Conservation (phyloP, 1,140 invertebrate species). For the Aphelenchoides avenae region DNA sequence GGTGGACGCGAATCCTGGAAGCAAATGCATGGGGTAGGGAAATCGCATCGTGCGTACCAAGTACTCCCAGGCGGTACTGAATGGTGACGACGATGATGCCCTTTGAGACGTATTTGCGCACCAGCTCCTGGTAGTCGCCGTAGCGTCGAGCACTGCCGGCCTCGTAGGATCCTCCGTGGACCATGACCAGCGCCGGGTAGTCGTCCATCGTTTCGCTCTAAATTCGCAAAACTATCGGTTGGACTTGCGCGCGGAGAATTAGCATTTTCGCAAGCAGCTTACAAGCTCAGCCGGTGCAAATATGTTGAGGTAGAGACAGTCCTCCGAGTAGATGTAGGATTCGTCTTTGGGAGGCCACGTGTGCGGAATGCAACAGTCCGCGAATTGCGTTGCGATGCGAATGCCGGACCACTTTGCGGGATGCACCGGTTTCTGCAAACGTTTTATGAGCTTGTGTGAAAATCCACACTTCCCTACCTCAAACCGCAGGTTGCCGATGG, state of each 20-base stretch:
- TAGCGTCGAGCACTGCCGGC: background rate
- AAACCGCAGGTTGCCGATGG: slow-evolving; percentile 17
- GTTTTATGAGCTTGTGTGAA: too few species aligned
- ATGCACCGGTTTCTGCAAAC: too few species aligned
- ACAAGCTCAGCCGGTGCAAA: slow-evolving; percentile 7
- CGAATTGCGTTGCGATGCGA: too few species aligned
- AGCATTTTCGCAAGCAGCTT: too few species aligned
- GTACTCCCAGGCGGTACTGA: slow-evolving; percentile 82
- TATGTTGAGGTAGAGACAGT: slow-evolving; percentile 26
- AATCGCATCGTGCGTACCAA: slow-evolving; percentile 70
- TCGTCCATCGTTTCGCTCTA: slow-evolving; percentile 1
- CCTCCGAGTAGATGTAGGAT: too few species aligned
- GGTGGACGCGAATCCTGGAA: slow-evolving; percentile 65
- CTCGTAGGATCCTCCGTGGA: slow-evolving; percentile 17
- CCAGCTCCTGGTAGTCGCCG: slow-evolving; percentile 3
- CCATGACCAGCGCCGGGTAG: slow-evolving; percentile 5
- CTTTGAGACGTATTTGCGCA: slow-evolving; percentile 33
- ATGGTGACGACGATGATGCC: slow-evolving; percentile 81
- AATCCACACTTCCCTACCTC: slow-evolving; percentile 15
- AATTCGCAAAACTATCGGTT: slow-evolving; percentile 1
- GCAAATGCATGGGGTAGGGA: background rate
- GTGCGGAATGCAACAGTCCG: too few species aligned
- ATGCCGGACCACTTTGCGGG: too few species aligned
- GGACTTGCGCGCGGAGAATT: too few species aligned
- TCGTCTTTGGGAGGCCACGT: too few species aligned